Percentiles rank a stretch among this genome's conserved stretches.
phyloP scores from a whole-genome alignment of 2,113 vertebrate genomes.

The Onychorhynchus coronatus region DNA sequence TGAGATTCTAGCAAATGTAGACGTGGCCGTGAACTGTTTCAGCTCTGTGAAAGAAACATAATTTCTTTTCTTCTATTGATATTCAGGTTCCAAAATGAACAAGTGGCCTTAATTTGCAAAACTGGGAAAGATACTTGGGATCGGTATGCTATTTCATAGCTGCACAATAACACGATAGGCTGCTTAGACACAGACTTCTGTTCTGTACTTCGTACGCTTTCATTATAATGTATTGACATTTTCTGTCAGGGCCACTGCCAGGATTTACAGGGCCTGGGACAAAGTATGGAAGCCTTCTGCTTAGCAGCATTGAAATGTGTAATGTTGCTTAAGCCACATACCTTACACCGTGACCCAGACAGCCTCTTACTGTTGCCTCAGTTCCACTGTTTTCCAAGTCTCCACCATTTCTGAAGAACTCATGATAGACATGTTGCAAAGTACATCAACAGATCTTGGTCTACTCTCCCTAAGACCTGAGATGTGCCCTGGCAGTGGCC shows the following conservation, averaged over 20 bases:
- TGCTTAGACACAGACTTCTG: slow-evolving; percentile 50
- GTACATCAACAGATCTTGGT: neutral
- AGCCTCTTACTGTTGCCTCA: neutral
- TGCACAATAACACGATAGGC: slow-evolving; percentile 33
- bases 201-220: slow-evolving; percentile 21
- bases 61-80: slow-evolving; percentile 62
- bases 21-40: neutral
- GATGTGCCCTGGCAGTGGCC: slow-evolving; percentile 52
- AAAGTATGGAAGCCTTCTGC: neutral
- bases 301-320: neutral
- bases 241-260: slow-evolving; percentile 43
- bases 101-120: slow-evolving; percentile 81
- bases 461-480: neutral
- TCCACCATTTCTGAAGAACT: neutral
- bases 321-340: neutral
- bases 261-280: slow-evolving; percentile 2
- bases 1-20: neutral
- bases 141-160: slow-evolving; percentile 72
- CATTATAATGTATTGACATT: neutral
- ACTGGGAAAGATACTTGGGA: slow-evolving; percentile 82
- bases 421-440: neutral
- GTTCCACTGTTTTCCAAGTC: neutral
- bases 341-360: neutral
- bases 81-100: slow-evolving; percentile 82
- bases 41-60: slow-evolving; percentile 45